Conservation (phyloP, 2,888 invertebrate species). For the Corbicula japonica region DNA sequence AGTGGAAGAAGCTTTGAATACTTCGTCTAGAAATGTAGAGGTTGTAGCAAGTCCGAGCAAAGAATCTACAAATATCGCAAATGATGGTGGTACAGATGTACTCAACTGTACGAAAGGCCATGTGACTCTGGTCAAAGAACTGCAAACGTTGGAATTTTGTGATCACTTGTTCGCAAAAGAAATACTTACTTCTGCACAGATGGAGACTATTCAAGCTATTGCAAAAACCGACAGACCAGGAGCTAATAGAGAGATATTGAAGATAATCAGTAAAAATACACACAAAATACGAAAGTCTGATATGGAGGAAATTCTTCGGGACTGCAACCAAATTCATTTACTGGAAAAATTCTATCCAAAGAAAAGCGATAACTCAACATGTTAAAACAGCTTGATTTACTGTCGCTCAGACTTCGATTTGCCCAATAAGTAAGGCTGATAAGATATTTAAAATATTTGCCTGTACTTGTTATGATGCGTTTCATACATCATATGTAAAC, state of each 20-base stretch:
- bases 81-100: too few relatives aligned
- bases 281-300: neutral
- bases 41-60: too few relatives aligned
- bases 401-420: too few relatives aligned
- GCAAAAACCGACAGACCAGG: neutral
- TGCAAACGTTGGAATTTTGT: slow-evolving; percentile 10
- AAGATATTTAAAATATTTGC: too few relatives aligned
- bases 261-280: neutral
- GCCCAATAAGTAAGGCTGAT: too few relatives aligned
- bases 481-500: too few relatives aligned
- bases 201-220: slow-evolving; percentile 2
- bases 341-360: slow-evolving; percentile 9
- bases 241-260: slow-evolving; percentile 5
- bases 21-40: too few relatives aligned
- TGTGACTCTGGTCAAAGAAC: neutral
- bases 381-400: too few relatives aligned
- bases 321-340: neutral
- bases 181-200: neutral
- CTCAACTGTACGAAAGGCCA: neutral
- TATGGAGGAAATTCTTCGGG: neutral
- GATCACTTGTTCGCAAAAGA: slow-evolving; percentile 12
- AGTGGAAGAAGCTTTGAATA: too few relatives aligned
- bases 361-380: too few relatives aligned
- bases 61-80: too few relatives aligned
- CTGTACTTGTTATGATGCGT: too few relatives aligned